phyloP scores from a whole-genome alignment of 2,797 vertebrate species.

The Acanthurus tractus region DNA sequence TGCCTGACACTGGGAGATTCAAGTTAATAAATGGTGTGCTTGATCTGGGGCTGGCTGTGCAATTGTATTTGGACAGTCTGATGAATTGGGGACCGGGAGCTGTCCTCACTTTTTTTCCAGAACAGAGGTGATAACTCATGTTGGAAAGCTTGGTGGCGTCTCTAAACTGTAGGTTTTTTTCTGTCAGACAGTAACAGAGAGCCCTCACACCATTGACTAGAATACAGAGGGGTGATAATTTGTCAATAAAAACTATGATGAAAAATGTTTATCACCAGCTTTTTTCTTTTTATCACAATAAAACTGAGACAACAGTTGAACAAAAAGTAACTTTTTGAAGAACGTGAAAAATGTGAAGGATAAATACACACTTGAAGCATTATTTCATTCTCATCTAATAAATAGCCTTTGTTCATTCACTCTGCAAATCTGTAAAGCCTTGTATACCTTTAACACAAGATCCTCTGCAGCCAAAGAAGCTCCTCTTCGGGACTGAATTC shows the following conservation, averaged over 20 bases:
- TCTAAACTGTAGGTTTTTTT: constrained; percentile 54
- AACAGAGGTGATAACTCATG: constrained; percentile 74
- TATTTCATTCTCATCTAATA: neutral
- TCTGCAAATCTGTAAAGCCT: neutral
- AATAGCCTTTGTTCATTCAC: neutral
- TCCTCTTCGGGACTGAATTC: neutral
- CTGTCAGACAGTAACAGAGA: constrained; percentile 28
- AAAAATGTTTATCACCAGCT: neutral
- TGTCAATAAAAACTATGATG: neutral
- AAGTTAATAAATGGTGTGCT: constrained; percentile 77
- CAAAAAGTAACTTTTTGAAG: neutral
- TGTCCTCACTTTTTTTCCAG: constrained; percentile 61
- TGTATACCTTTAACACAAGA: neutral
- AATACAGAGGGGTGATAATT: constrained; percentile 22
- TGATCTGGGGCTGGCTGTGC: constrained; percentile 67
- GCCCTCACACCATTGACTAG: neutral
- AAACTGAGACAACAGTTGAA: neutral
- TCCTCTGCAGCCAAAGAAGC: too few species aligned
- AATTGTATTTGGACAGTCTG: constrained; percentile 80
- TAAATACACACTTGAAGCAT: neutral
- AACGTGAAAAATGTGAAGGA: neutral
- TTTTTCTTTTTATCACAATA: neutral
- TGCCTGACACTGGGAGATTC: constrained; percentile 70
- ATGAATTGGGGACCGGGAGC: constrained; percentile 77
- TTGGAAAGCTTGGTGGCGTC: constrained; percentile 36